Evolutionary conservation across 2,797 vertebrate genomes (phyloP).

Genomic region (Fratercula arctica): DNA sequence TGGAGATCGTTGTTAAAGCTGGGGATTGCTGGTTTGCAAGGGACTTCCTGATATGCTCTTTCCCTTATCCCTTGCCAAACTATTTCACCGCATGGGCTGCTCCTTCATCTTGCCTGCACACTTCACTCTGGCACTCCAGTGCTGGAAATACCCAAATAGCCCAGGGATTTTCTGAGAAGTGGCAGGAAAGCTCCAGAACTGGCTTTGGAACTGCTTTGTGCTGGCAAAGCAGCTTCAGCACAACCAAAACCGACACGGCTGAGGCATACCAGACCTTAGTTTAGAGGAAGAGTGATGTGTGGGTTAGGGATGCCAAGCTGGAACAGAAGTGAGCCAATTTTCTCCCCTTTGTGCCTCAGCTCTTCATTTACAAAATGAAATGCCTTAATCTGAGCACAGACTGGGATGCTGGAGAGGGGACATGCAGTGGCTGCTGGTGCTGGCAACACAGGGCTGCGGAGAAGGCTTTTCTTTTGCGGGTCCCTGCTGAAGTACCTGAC

Average conservation of each 20-base stretch:
- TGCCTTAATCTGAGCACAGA: not conserved
- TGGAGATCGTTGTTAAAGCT: not conserved
- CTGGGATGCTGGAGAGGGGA: not conserved
- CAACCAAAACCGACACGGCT: not conserved
- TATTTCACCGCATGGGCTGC: accelerated
- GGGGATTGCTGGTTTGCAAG: not conserved
- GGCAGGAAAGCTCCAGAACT: not conserved
- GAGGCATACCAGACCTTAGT: not conserved
- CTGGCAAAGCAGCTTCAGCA: not conserved
- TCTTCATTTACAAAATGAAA: not conserved
- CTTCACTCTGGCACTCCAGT: not conserved
- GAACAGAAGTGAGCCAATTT: not conserved
- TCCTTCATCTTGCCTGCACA: not conserved
- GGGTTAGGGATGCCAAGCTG: not conserved
- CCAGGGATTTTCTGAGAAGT: not conserved
- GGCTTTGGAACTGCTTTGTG: not conserved
- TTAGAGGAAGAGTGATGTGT: not conserved
- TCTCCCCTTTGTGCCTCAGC: not conserved
- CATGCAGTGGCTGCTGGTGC: not conserved
- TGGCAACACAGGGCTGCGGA: not conserved
- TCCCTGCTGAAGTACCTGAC: not conserved
- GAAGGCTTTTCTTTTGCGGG: not conserved
- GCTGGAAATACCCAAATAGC: not conserved
- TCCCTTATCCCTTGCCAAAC: not conserved
- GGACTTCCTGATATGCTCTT: not conserved